Evolutionary conservation across 2,888 invertebrate genomes (phyloP), one percentile per base, ranked within the genome.

Genomic region (Hyles lineata): DNA sequence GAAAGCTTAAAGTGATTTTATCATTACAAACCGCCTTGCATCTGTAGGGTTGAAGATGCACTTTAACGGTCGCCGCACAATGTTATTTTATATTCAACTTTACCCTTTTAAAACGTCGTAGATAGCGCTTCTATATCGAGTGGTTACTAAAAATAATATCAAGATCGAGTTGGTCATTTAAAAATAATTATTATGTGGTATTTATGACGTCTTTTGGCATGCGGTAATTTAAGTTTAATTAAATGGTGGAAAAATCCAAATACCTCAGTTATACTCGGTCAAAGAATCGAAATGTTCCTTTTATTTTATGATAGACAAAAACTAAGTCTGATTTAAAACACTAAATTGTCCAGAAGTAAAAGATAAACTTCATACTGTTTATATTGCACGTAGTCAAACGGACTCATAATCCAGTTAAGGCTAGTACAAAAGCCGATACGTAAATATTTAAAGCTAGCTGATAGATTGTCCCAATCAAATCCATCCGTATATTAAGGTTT

Each of bases 1-100:
- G 70, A 58, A 73, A 70, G 60, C 61, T 61, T 55, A 62, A 73
- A 70, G 73, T 70, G 70, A 60, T 70, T 62, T 70, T 73, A 67
- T 67, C 23, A 67, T 67, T 55, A n/a, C 55, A 55, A 55, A 67
- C 21, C 50, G 50, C 15, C 23, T 67, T 50, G 43, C 50, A 50
- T 43, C 25, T 15, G 67, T 67, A 43, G 67, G 67, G 67, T 67
- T 67, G 67, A 67, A 67, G 67, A 67, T 50, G 67, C 17, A 67
- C 23, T 50, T 67, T 23, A 67, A 67, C 67, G 50, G 50, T 23
- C 67, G 67, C 43, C 15, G 43, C 43, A 43, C 67, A 50, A 21
- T 55, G n/a, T 55, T 55, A 55, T 55, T 50, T 62, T 23, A 15
- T 4, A 67, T 43, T 67, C 43, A 50, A 67, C 67, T 67, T 43